Evolutionary conservation across 2,113 vertebrate genomes (phyloP).

Genomic region (Poeciliopsis turrubarensis): DNA sequence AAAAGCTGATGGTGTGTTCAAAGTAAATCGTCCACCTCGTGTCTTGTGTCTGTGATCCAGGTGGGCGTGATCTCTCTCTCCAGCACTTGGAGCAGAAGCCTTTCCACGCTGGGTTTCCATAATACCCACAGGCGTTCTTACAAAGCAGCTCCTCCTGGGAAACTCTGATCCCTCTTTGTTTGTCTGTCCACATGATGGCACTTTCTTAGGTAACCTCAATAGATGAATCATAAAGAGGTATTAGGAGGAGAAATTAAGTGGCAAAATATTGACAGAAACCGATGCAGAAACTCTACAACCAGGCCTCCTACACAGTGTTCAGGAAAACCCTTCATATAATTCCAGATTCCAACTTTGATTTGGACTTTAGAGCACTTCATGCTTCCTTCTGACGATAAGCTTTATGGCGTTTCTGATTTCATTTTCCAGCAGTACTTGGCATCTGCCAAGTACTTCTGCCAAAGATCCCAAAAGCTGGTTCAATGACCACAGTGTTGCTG

Average conservation of each 20-base stretch:
- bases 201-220: slow-evolving; percentile 9
- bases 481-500: neutral
- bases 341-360: too few relatives aligned
- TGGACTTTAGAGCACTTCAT: too few relatives aligned
- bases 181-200: slow-evolving; percentile 70
- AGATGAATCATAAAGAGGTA: neutral
- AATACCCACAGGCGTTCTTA: slow-evolving; percentile 81
- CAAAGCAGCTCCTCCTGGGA: slow-evolving; percentile 80
- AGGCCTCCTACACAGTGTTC: too few relatives aligned
- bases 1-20: neutral
- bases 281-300: too few relatives aligned
- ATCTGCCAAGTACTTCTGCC: neutral
- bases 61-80: slow-evolving; percentile 69
- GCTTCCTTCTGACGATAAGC: neutral
- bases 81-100: slow-evolving; percentile 85
- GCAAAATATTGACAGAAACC: neutral
- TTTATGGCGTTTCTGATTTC: neutral
- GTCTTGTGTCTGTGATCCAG: slow-evolving; percentile 56
- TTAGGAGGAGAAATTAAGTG: neutral
- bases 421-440: neutral
- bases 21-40: slow-evolving; percentile 49
- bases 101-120: slow-evolving; percentile 83
- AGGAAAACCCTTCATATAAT: too few relatives aligned
- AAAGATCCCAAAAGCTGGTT: neutral
- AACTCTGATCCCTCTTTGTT: slow-evolving; percentile 76